These are phyloP conservation scores for Alauda arvensis DNA, from an alignment of 2,797 vertebrate species.

Conservation along the genomic window DNA sequence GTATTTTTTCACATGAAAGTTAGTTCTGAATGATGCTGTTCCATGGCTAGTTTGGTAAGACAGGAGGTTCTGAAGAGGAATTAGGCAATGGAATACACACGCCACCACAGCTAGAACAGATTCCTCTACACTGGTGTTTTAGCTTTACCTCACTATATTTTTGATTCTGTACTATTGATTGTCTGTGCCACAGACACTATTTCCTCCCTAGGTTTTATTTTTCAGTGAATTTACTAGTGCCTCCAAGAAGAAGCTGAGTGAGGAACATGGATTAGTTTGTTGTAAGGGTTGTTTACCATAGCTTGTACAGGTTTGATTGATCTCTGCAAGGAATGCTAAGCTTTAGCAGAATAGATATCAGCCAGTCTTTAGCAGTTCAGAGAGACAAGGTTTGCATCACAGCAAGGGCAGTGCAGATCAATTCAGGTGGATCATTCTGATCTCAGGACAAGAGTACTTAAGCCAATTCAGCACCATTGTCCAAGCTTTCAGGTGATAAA, in stretches of 20 bases:
- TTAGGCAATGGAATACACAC: rapidly evolving
- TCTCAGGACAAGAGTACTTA: background rate
- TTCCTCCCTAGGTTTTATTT: background rate
- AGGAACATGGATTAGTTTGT: background rate
- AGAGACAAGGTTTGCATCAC: background rate
- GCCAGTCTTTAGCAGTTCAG: background rate
- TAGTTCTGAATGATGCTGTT: background rate
- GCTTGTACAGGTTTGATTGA: background rate
- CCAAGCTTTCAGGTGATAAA: background rate
- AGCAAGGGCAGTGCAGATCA: background rate
- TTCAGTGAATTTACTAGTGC: background rate
- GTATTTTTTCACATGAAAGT: background rate
- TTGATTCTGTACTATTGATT: background rate
- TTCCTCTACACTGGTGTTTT: background rate
- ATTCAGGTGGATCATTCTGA: background rate
- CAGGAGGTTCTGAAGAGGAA: background rate
- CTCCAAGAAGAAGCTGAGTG: background rate
- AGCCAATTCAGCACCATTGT: background rate
- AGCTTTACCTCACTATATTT: background rate
- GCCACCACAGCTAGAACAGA: background rate
- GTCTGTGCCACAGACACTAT: background rate
- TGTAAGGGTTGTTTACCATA: background rate
- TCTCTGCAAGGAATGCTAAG: background rate
- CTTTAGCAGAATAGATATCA: background rate
- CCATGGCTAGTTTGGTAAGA: background rate